Conservation (phyloP, 2,888 invertebrate genomes). For the Amaurobius ferox region DNA sequence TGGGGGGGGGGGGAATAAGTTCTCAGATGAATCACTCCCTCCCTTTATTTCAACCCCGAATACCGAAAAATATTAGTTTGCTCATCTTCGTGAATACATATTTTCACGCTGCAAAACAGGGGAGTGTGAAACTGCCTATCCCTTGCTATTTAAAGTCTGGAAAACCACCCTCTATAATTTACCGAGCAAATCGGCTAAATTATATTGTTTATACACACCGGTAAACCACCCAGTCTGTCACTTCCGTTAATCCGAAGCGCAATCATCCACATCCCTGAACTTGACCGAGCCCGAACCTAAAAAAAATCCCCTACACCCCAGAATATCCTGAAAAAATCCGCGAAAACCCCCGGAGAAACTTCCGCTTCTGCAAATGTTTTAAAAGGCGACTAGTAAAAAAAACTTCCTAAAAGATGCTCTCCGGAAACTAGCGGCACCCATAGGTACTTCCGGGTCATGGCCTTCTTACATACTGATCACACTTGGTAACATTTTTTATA, state of each 20-base stretch:
- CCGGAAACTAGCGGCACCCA: slow-evolving; percentile 62
- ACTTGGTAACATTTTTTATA: slow-evolving; percentile 29
- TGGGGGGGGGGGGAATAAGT: too few relatives aligned
- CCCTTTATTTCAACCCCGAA: too few relatives aligned
- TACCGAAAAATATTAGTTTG: too few relatives aligned
- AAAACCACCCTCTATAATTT: too few relatives aligned
- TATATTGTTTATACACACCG: neutral
- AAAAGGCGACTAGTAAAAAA: neutral
- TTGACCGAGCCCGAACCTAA: slow-evolving; percentile 63
- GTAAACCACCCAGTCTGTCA: neutral
- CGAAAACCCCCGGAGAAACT: slow-evolving; percentile 30
- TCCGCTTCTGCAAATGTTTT: slow-evolving; percentile 55
- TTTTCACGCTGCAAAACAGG: too few relatives aligned
- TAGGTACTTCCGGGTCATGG: slow-evolving; percentile 58
- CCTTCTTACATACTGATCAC: slow-evolving; percentile 68
- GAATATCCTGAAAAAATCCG: slow-evolving; percentile 21
- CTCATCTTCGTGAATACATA: too few relatives aligned
- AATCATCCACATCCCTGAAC: slow-evolving; percentile 48
- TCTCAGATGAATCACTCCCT: too few relatives aligned
- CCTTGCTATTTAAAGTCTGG: too few relatives aligned
- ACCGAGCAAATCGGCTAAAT: neutral
- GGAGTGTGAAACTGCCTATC: too few relatives aligned
- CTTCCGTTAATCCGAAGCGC: neutral
- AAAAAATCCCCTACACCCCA: slow-evolving; percentile 45
- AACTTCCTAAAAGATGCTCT: neutral